These are phyloP conservation scores for Myiopsitta monachus DNA, from an alignment of 2,113 vertebrate genomes.

Conservation along the genomic window DNA sequence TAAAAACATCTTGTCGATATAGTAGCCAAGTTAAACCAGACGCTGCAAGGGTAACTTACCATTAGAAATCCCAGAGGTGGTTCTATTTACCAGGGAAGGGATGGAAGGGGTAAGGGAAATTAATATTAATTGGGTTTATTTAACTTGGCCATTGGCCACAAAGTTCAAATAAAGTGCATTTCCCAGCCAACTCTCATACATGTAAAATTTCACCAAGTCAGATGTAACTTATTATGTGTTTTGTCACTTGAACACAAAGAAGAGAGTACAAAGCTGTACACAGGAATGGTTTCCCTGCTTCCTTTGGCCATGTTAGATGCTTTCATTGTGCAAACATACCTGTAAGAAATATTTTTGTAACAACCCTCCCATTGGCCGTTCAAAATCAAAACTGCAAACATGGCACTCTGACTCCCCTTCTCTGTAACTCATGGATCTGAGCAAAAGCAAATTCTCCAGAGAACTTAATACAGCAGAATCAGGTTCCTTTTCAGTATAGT, in stretches of 20 bases:
- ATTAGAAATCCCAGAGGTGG: constrained; percentile 69
- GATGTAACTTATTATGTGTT: constrained; percentile 56
- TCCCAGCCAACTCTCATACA: constrained; percentile 42
- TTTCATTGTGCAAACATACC: constrained; percentile 21
- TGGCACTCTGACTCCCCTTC: background rate
- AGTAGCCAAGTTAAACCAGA: constrained; percentile 65
- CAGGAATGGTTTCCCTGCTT: background rate
- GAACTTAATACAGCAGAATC: background rate
- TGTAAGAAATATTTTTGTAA: constrained; percentile 4
- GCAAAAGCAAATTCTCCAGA: background rate
- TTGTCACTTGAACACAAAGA: constrained; percentile 35
- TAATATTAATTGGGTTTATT: constrained; percentile 79
- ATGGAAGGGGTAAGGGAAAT: constrained; percentile 72
- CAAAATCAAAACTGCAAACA: constrained; percentile 30
- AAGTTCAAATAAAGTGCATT: constrained; percentile 76
- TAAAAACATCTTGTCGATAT: constrained; percentile 19
- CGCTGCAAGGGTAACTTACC: constrained; percentile 46
- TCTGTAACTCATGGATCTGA: background rate
- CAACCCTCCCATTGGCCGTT: background rate
- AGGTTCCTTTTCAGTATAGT: background rate
- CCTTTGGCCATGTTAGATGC: constrained; percentile 5
- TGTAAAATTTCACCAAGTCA: constrained; percentile 59
- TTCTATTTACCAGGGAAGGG: constrained; percentile 72
- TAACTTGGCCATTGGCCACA: constrained; percentile 72
- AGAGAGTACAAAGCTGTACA: background rate